Conservation (phyloP, 1,140 invertebrate species). For the Argopecten irradians region DNA sequence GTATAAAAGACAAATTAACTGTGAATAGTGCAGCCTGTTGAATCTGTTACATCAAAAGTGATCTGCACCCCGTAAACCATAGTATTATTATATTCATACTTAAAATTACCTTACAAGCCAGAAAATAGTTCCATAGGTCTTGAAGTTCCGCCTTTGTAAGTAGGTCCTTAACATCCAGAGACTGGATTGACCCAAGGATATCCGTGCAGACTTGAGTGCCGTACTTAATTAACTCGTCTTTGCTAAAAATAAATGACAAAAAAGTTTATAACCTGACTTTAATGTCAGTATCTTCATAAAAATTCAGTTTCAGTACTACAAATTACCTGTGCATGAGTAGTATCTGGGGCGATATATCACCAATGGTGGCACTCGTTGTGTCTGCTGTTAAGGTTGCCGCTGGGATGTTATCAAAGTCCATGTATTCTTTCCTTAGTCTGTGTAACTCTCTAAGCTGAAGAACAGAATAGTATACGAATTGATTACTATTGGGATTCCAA, state of each 20-base stretch:
- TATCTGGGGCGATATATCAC: conserved; percentile 2
- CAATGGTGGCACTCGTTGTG: neutral
- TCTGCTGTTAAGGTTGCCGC: neutral
- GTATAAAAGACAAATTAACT: too few species aligned
- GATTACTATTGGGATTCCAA: too few species aligned
- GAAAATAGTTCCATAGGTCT: neutral
- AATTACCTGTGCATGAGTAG: conserved; percentile 7
- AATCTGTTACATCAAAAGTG: too few species aligned
- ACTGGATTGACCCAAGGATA: neutral
- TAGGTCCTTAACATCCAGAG: neutral
- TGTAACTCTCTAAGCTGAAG: neutral
- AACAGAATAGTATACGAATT: too few species aligned
- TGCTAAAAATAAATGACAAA: neutral
- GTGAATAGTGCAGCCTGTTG: too few species aligned
- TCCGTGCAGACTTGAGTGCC: neutral
- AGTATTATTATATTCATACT: too few species aligned
- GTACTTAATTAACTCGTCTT: neutral
- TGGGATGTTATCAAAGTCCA: neutral
- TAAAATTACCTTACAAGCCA: neutral
- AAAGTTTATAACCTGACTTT: too few species aligned
- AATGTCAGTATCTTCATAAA: too few species aligned
- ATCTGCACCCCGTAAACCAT: too few species aligned
- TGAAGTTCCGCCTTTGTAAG: neutral
- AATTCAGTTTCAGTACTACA: too few species aligned
- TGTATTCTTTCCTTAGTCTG: neutral